Evolutionary conservation across 1,140 invertebrate genomes (phyloP).

Genomic region (Bactericera cockerelli): DNA sequence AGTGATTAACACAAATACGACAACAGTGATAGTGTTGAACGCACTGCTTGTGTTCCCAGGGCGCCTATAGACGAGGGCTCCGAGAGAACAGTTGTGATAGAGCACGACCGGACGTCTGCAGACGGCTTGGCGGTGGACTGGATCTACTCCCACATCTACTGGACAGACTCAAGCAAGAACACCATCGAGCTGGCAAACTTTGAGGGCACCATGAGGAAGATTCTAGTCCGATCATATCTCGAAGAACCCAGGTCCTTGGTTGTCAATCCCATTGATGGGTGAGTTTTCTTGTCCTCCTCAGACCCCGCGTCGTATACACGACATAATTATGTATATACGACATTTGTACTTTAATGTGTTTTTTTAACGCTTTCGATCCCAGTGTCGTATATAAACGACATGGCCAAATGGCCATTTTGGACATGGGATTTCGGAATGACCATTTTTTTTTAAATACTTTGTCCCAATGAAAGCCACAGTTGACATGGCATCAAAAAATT

Average conservation of each 20-base stretch:
- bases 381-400: too few species aligned
- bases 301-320: background rate
- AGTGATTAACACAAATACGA: too few species aligned
- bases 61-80: constrained; percentile 81
- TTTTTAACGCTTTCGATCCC: too few species aligned
- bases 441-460: too few species aligned
- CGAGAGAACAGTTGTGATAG: constrained; percentile 63
- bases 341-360: too few species aligned
- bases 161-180: constrained; percentile 84
- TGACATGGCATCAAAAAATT: too few species aligned
- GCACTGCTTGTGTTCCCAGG: too few species aligned
- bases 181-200: constrained; percentile 79
- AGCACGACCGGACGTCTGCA: constrained; percentile 61
- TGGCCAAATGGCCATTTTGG: too few species aligned
- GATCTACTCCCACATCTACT: constrained; percentile 79
- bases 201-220: constrained; percentile 75
- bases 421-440: too few species aligned
- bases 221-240: constrained; percentile 62
- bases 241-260: constrained; percentile 92
- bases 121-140: constrained; percentile 67
- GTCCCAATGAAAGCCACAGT: too few species aligned
- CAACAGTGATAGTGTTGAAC: too few species aligned
- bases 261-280: constrained; percentile 86
- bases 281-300: constrained; percentile 25
- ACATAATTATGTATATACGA: background rate